Conservation (phyloP, 2,888 invertebrate genomes). For the Sinotaia quadrata region DNA sequence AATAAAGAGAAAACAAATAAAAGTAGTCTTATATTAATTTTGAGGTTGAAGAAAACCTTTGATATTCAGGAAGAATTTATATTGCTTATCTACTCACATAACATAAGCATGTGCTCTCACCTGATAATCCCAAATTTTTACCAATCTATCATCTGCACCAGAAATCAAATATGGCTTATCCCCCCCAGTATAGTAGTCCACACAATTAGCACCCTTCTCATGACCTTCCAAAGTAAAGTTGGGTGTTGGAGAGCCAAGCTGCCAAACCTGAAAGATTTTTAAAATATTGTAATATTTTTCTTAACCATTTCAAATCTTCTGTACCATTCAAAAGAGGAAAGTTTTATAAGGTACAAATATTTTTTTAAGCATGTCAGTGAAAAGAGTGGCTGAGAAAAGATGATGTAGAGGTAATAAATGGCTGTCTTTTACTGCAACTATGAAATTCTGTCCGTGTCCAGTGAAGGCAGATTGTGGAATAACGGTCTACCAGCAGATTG, state of each 20-base stretch:
- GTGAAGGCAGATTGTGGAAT: no score
- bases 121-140: conserved; percentile 99
- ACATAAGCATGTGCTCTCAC: conserved; percentile 46
- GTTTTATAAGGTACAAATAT: no score
- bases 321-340: no score
- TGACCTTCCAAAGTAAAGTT: conserved; percentile 98
- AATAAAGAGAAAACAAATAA: background rate
- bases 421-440: no score
- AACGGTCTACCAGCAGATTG: no score
- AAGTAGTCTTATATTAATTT: background rate
- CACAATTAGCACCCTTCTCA: conserved; percentile 98
- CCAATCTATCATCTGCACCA: conserved; percentile 96
- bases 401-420: no score
- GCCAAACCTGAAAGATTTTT: conserved; percentile 84
- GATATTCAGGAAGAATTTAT: background rate
- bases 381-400: no score
- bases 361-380: no score
- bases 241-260: conserved; percentile 95
- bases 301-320: no score
- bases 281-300: no score
- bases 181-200: conserved; percentile 98
- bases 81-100: background rate
- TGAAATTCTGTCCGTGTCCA: no score
- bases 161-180: conserved; percentile 99
- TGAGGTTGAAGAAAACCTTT: background rate